Evolutionary conservation across 2,113 vertebrate species (phyloP), one percentile per base, ranked within the genome.

Genomic region (Oreocharis arfaki): DNA sequence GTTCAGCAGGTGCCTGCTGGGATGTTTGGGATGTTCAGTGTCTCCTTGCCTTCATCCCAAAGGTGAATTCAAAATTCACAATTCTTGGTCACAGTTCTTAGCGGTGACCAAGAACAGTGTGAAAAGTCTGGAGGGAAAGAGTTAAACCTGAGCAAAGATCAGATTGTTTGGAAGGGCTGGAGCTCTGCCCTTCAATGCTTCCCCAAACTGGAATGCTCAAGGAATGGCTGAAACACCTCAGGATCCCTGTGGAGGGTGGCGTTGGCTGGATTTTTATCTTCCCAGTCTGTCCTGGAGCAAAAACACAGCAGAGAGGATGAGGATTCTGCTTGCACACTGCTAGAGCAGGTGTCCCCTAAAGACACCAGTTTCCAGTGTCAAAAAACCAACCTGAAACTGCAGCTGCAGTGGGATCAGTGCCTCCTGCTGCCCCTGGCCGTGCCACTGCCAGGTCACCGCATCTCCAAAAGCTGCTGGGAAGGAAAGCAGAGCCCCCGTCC

Each of bases 271-370:
- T 28, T 56, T 65, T 87, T n/a, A 47, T 9, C 56, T 89, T 71
- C 57, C 1, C 1, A 24, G 11, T 13, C 32, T 27, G 13, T 44
- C 30, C 67, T 55, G 2, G 3, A 47, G 7, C 8, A 21, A 37
- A 7, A 5, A 2, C 4, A 2, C 60, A 73, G 42, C 4, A 0
- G 44, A 35, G 18, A 57, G 64, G 28, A 42, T 4, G 9, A 46
- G 12, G 78, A 33, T 49, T 37, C 27, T 53, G 53, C 59, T 84
- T 42, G 55, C 6, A 1, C 0, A 0, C 11, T 15, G 24, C 39
- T 28, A 41, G 39, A 63, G 78, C 78, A 81, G 57, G 28, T 79
- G 79, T 60, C 37, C 32, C 47, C 73, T 73, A 9, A 37, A 90
- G 39, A 8, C 59, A 55, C 37, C 19, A 13, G 49, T 76, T 22